phyloP scores from a whole-genome alignment of 2,888 invertebrate species.

The Drosophila yooni region DNA sequence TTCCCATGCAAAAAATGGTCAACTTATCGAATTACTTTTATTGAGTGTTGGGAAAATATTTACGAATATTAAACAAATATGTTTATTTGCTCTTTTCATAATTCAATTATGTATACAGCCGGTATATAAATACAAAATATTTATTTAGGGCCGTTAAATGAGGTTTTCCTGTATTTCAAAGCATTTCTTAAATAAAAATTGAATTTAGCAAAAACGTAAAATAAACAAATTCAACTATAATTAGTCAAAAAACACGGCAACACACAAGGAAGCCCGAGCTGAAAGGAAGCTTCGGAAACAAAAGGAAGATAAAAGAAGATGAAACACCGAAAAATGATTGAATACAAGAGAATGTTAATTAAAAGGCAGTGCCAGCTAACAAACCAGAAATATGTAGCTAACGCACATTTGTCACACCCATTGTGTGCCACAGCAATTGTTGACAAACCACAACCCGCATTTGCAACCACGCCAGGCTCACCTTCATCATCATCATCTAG shows the following conservation, averaged over 20 bases:
- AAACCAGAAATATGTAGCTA: neutral
- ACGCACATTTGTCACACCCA: conserved; percentile 2
- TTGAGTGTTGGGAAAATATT: neutral
- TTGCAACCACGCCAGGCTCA: neutral
- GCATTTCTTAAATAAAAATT: conserved; percentile 24
- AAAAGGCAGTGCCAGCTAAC: neutral
- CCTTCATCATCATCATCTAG: neutral
- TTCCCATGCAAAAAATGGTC: neutral
- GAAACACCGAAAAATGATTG: neutral
- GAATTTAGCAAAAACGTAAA: conserved; percentile 44
- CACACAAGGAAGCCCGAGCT: conserved; percentile 2
- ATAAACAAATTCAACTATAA: conserved; percentile 57
- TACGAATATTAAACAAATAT: neutral
- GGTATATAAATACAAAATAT: neutral
- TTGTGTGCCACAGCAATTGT: neutral
- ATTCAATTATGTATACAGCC: neutral
- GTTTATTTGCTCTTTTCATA: neutral
- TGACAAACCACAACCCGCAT: conserved; percentile 2
- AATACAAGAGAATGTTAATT: neutral
- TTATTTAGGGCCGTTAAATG: neutral
- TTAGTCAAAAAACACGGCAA: conserved; percentile 24
- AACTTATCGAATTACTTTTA: neutral
- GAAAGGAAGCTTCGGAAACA: neutral
- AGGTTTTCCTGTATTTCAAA: neutral
- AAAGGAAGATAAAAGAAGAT: neutral